Evolutionary conservation across 2,888 invertebrate genomes (phyloP), one percentile per base, ranked within the genome.

Genomic region (Blastobasis adustella): DNA sequence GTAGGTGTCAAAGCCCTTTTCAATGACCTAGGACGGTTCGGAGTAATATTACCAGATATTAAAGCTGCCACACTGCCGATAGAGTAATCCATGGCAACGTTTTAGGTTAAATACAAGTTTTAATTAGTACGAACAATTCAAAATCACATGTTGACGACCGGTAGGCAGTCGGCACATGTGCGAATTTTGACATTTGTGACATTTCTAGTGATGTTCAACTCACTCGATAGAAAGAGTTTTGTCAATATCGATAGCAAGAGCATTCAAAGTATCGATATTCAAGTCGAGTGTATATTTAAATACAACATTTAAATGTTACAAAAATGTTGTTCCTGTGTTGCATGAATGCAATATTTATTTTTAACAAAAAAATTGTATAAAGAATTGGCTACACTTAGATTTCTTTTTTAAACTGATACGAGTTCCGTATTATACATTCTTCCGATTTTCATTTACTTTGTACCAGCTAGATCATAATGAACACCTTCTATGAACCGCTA

Each of bases 1-100:
- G 74, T 81, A 0, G 89, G 89, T 47, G 89, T 89, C 53, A 82
- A 52, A 0, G 88, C 84, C 60, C 73, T 78, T 58, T 76, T 78
- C 1, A 73, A 10, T 49, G 7, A 88, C 69, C 83, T 90, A 0
- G 87, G 86, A 37, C 91, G 82, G 59, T 88, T 90, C 6, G 90
- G 89, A 2, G 90, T 90, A 42, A 88, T 88, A 55, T 87, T 84
- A 47, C 91, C 91, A 10, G 90, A 85, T 67, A 91, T 84, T 60
- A 91, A 71, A 56, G 90, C 91, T 54, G 91, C 90, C 53, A 91
- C 79, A 68, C 91, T 89, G 52, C 91, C 91, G 43, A 91, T 74
- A 39, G 89, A 81, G 70, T 89, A 90, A 74, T 89, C 89, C 89
- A 89, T 89, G 43, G 57, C 61, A 52, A 52, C 47, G 53, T 39